phyloP scores from a whole-genome alignment of 2,888 invertebrate genomes.

The Uloborus plumipes region DNA sequence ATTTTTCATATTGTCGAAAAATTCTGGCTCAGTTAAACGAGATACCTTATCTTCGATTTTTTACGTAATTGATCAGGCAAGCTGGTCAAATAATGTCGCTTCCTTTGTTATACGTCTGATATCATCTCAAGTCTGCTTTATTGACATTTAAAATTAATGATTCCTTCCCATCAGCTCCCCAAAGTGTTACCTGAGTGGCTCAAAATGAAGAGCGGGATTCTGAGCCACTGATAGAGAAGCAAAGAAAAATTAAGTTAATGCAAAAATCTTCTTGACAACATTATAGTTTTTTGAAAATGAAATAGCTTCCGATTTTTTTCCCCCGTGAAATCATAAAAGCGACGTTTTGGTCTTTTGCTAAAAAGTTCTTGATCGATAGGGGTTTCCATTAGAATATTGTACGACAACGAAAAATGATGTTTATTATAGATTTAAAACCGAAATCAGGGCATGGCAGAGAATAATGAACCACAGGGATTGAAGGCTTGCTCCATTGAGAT shows the following conservation, averaged over 20 bases:
- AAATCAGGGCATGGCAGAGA: neutral
- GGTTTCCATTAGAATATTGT: slow-evolving; percentile 10
- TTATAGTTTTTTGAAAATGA: no score
- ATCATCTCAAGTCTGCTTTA: slow-evolving; percentile 21
- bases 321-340: no score
- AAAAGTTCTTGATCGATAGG: slow-evolving; percentile 12
- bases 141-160: slow-evolving; percentile 50
- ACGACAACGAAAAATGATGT: slow-evolving; percentile 11
- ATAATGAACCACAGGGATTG: no score
- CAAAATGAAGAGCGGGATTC: slow-evolving; percentile 17
- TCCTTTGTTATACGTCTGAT: slow-evolving; percentile 1
- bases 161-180: neutral
- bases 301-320: no score
- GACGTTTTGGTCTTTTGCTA: no score
- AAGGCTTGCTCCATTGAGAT: no score
- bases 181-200: neutral
- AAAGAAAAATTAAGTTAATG: slow-evolving; percentile 8
- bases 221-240: neutral
- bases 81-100: slow-evolving; percentile 9
- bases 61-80: slow-evolving; percentile 25
- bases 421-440: slow-evolving; percentile 19
- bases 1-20: no score
- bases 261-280: neutral
- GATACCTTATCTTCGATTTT: slow-evolving; percentile 5
- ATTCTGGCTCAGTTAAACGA: no score